These are phyloP conservation scores for Mus caroli DNA, from an alignment of 2,797 vertebrate species.

Conservation along the genomic window DNA sequence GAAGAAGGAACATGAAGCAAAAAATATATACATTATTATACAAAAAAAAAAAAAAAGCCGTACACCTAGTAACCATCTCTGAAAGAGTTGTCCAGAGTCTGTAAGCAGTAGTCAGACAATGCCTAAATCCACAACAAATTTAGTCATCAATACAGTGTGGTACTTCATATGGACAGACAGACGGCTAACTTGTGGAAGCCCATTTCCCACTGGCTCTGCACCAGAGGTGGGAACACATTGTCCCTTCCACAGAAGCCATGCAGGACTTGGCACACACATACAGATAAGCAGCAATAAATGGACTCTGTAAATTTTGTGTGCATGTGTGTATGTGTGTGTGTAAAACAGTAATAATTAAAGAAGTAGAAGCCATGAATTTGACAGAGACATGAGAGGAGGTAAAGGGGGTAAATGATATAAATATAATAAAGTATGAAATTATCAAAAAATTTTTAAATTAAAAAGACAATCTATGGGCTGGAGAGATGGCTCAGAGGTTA, in stretches of 20 bases:
- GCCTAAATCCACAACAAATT: slow-evolving; percentile 30
- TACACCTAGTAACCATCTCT: background rate
- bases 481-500: too few species aligned
- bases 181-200: background rate
- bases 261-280: background rate
- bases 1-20: background rate
- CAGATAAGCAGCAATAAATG: background rate
- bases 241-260: background rate
- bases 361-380: background rate
- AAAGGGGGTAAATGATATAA: background rate
- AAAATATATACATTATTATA: background rate
- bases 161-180: background rate
- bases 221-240: background rate
- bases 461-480: slow-evolving; percentile 19
- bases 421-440: background rate
- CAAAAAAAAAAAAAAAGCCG: background rate
- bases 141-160: background rate
- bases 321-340: background rate
- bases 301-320: background rate
- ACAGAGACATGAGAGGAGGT: background rate
- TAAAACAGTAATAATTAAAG: background rate
- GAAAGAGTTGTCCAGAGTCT: background rate
- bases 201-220: background rate
- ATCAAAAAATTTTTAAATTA: background rate
- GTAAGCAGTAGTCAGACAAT: background rate